Conservation (phyloP, 1,140 invertebrate species). For the Delia radicum region DNA sequence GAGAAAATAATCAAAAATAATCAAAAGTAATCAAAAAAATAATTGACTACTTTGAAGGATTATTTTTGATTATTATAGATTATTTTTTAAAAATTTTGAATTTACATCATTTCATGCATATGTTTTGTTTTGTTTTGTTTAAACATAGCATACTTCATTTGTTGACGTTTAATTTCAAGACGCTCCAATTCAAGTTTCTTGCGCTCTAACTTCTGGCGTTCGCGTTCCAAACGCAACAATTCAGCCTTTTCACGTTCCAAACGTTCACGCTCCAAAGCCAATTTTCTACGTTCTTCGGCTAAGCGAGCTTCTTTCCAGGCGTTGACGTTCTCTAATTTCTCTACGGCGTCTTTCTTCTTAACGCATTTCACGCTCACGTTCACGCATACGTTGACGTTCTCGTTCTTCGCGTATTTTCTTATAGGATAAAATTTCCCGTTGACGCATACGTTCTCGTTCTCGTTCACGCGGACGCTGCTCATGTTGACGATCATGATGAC, state of each 20-base stretch:
- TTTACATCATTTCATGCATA: too few relatives aligned
- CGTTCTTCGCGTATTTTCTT: conserved; percentile 67
- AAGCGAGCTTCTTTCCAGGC: conserved; percentile 77
- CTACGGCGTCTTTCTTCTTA: conserved; percentile 75
- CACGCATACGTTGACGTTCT: conserved; percentile 74
- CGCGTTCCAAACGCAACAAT: conserved; percentile 74
- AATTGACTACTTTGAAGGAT: too few relatives aligned
- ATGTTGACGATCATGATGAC: conserved; percentile 47
- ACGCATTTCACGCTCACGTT: conserved; percentile 72
- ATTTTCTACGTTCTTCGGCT: conserved; percentile 75
- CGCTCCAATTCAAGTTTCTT: conserved; percentile 81
- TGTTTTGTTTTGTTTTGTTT: background rate
- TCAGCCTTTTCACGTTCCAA: conserved; percentile 80
- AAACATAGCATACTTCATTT: conserved; percentile 61
- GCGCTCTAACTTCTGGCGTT: conserved; percentile 76
- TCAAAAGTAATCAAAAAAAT: too few relatives aligned
- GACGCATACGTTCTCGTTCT: conserved; percentile 39
- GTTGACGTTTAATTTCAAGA: conserved; percentile 76
- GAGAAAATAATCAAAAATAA: too few relatives aligned
- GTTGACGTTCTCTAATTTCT: conserved; percentile 76
- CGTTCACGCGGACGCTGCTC: conserved; percentile 46
- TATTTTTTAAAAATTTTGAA: too few relatives aligned
- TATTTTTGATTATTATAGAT: too few relatives aligned
- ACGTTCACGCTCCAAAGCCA: conserved; percentile 73
- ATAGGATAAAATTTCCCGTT: conserved; percentile 51